These are phyloP conservation scores for Ranitomeya variabilis DNA, from an alignment of 2,113 vertebrate species.

Conservation along the genomic window DNA sequence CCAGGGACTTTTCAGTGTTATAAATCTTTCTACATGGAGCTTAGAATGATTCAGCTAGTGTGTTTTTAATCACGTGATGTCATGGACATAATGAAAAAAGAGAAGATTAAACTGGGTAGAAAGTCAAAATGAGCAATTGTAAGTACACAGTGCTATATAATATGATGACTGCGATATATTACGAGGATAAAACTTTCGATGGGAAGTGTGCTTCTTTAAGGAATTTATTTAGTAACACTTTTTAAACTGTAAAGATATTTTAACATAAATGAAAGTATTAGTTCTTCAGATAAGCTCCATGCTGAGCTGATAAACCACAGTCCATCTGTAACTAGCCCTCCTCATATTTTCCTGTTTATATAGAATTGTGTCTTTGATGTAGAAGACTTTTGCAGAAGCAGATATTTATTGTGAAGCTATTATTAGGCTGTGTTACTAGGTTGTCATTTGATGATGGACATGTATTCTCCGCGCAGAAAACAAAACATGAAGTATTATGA, in stretches of 20 bases:
- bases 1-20: no score
- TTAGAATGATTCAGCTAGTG: no score
- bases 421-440: constrained; percentile 26
- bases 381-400: background rate
- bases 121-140: no score
- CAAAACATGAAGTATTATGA: background rate
- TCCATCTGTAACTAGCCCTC: background rate
- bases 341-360: background rate
- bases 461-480: background rate
- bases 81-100: no score
- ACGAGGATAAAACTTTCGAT: no score
- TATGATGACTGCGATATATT: no score
- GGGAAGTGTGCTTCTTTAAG: no score
- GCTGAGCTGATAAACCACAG: background rate
- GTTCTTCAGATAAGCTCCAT: background rate
- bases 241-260: background rate
- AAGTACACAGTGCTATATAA: no score
- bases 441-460: constrained; percentile 28
- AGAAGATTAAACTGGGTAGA: no score
- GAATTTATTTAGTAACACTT: no score
- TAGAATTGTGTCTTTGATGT: background rate
- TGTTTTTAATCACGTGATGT: no score
- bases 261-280: background rate
- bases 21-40: no score
- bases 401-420: constrained; percentile 17